Evolutionary conservation across 2,797 vertebrate species (phyloP), one percentile per base, ranked within the genome.

Genomic region (Scomberomorus guttatus): DNA sequence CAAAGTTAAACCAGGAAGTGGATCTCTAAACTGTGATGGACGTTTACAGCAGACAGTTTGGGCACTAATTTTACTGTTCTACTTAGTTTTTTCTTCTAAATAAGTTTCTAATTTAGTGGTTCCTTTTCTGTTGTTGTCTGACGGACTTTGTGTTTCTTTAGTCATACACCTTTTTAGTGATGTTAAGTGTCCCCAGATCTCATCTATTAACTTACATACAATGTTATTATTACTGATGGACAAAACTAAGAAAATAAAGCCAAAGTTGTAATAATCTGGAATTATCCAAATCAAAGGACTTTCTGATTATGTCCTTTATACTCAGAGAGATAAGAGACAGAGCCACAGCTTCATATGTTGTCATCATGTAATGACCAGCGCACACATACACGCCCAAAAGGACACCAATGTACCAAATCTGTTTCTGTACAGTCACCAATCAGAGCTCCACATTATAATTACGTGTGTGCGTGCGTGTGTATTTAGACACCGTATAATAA

Each of bases 391-490:
- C 52, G 1, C 37, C 15, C 39, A 58, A 1, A 63, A 9, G 7
- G 25, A 78, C 46, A 68, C 42, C 63, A 20, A 65, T 67, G 44
- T n/a, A 77, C 80, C 48, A 75, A 70, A 84, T 61, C 29, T 12
- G 27, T 68, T 70, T 69, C 62, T 76, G 79, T 72, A 42, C 80
- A 66, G 77, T 84, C 79, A 71, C 77, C 74, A 83, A 70, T 83
- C 86, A 81, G 65, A 3, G 22, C 76, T 77, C 34, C 22, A 75
- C 72, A 14, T 64, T 85, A 29, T 89, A 88, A 90, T 88, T 52
- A 52, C 12, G 54, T 39, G 54, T 52, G 29, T 61, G 50, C 56
- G 75, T 55, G 12, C 59, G 48, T 29, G 50, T 68, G 57, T 63
- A 56, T 71, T 18, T 52, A 2, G n/a, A 62, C 74, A 62, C 24